Evolutionary conservation across 2,113 vertebrate genomes (phyloP).

Genomic region (Microtus montanus): DNA sequence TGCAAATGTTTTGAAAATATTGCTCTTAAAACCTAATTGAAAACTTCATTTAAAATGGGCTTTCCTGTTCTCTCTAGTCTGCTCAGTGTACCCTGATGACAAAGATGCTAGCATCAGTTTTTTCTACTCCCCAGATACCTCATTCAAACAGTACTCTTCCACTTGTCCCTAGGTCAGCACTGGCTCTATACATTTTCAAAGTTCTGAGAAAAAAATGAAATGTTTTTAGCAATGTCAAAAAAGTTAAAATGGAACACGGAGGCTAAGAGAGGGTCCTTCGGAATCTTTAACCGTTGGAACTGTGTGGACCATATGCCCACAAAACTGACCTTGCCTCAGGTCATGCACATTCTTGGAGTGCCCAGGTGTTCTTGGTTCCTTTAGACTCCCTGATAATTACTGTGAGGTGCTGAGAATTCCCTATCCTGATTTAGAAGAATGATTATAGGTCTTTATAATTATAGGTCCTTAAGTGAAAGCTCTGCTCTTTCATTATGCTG

Average conservation of each 20-base stretch:
- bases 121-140: slow-evolving; percentile 17
- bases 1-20: slow-evolving; percentile 41
- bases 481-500: slow-evolving; percentile 74
- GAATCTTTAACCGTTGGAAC: background rate
- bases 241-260: slow-evolving; percentile 21
- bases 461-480: slow-evolving; percentile 68
- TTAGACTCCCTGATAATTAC: slow-evolving; percentile 67
- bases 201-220: slow-evolving; percentile 34
- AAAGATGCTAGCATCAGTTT: background rate
- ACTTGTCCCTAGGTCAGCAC: background rate
- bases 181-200: slow-evolving; percentile 14
- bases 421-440: slow-evolving; percentile 70
- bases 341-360: slow-evolving; percentile 37
- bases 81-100: background rate
- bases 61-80: background rate
- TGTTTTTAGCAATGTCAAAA: background rate
- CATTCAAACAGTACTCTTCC: slow-evolving; percentile 24
- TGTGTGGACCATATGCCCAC: background rate
- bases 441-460: slow-evolving; percentile 77
- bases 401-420: slow-evolving; percentile 69
- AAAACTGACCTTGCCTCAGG: slow-evolving; percentile 33
- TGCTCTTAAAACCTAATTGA: slow-evolving; percentile 20
- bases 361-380: slow-evolving; percentile 70
- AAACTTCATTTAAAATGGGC: slow-evolving; percentile 37
- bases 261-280: slow-evolving; percentile 12